A percentile compares a stretch with the other conserved stretches of the same genome.
phyloP scores from a whole-genome alignment of 2,888 invertebrate species.

The Archips xylosteana region DNA sequence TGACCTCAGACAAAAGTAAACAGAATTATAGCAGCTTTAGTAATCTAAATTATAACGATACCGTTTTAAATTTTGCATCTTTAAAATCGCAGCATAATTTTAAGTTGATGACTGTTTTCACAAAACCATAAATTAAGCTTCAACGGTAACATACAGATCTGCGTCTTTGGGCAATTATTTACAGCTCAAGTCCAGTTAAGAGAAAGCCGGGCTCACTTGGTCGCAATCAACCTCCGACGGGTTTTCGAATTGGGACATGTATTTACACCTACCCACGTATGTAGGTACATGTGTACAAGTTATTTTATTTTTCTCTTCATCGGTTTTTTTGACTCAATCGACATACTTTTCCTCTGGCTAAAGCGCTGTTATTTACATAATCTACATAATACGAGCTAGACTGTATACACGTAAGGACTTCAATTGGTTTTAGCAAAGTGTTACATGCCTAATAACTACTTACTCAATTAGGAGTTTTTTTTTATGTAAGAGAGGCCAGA shows the following conservation, averaged over 20 bases:
- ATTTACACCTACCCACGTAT: slow-evolving; percentile 14
- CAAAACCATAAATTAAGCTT: slow-evolving; percentile 47
- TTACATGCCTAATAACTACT: too few relatives aligned
- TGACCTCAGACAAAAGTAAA: not conserved
- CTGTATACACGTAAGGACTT: too few relatives aligned
- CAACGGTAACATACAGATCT: slow-evolving; percentile 49
- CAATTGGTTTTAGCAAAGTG: too few relatives aligned
- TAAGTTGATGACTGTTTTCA: slow-evolving; percentile 41
- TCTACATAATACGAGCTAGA: not conserved
- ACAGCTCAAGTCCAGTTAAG: slow-evolving; percentile 45
- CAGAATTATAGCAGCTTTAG: slow-evolving; percentile 1
- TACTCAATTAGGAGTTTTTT: too few relatives aligned
- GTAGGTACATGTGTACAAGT: not conserved
- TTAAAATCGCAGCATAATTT: slow-evolving; percentile 30
- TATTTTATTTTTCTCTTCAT: not conserved
- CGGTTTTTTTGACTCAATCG: not conserved
- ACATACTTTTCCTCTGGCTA: not conserved
- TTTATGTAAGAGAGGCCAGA: too few relatives aligned
- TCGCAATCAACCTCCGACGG: slow-evolving; percentile 35
- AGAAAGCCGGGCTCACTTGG: slow-evolving; percentile 44
- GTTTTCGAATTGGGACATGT: slow-evolving; percentile 43
- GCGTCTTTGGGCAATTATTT: slow-evolving; percentile 45
- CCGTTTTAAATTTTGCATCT: slow-evolving; percentile 21
- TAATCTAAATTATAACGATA: not conserved
- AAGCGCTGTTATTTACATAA: not conserved